Evolutionary conservation across 2,888 invertebrate genomes (phyloP).

Genomic region (Amblyteles armatorius): DNA sequence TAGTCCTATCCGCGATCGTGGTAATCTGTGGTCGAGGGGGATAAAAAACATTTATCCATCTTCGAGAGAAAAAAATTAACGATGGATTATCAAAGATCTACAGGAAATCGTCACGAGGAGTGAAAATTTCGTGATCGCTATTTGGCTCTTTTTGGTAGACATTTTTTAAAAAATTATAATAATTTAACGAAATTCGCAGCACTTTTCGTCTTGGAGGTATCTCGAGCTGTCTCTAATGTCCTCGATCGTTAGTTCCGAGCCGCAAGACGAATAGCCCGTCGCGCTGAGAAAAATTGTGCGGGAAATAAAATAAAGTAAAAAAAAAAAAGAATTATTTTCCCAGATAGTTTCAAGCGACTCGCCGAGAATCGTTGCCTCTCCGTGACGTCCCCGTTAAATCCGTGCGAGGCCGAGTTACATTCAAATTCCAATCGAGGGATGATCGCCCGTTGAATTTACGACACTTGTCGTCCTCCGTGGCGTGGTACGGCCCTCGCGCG

Average conservation of each 20-base stretch:
- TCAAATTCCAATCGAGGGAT: constrained; percentile 66
- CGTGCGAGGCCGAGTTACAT: constrained; percentile 60
- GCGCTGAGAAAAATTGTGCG: background rate
- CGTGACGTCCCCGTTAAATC: constrained; percentile 39
- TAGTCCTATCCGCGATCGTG: background rate
- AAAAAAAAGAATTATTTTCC: background rate
- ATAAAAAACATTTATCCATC: no score
- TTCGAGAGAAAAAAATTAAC: no score
- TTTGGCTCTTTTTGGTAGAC: no score
- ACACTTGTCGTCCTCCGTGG: constrained; percentile 62
- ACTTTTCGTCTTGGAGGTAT: background rate
- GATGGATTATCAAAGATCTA: no score
- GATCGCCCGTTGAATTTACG: constrained; percentile 65
- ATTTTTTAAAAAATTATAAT: no score
- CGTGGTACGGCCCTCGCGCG: constrained; percentile 29
- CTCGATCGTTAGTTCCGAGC: background rate
- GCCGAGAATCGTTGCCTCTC: background rate
- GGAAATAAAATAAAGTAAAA: background rate
- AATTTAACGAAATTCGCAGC: no score
- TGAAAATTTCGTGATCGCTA: no score
- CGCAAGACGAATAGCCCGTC: background rate
- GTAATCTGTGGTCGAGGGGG: no score
- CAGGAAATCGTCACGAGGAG: no score
- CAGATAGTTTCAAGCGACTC: background rate
- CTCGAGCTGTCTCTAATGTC: background rate